phyloP scores from a whole-genome alignment of 2,797 vertebrate genomes.

The Parambassis ranga region DNA sequence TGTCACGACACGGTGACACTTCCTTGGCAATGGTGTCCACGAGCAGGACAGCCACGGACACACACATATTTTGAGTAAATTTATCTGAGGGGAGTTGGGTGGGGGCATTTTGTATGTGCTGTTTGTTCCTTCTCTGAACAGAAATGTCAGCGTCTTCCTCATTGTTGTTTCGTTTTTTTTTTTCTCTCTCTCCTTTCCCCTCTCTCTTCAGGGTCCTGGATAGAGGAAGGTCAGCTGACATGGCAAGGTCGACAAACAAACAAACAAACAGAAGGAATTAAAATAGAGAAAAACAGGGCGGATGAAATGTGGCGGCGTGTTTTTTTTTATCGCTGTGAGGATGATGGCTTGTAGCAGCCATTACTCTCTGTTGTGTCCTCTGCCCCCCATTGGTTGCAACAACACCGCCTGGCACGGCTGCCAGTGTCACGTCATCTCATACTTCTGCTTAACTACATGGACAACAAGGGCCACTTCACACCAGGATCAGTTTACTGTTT shows the following conservation, averaged over 20 bases:
- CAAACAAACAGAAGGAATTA: slow-evolving; percentile 79
- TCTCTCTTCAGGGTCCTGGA: slow-evolving; percentile 66
- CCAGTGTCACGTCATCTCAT: slow-evolving; percentile 69
- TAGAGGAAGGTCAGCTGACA: slow-evolving; percentile 80
- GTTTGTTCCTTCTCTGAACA: slow-evolving; percentile 67
- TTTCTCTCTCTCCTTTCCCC: background rate
- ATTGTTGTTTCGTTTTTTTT: slow-evolving; percentile 26
- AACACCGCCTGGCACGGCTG: slow-evolving; percentile 70
- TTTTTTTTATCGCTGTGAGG: slow-evolving; percentile 49
- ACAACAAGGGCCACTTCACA: slow-evolving; percentile 59
- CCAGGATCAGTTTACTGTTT: slow-evolving; percentile 24
- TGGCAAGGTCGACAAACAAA: slow-evolving; percentile 82
- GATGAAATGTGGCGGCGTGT: slow-evolving; percentile 59
- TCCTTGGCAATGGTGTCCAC: slow-evolving; percentile 75
- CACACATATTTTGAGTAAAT: slow-evolving; percentile 73
- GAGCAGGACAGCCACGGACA: slow-evolving; percentile 66
- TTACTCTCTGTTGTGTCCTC: slow-evolving; percentile 75
- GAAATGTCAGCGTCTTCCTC: slow-evolving; percentile 69
- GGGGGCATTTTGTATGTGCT: slow-evolving; percentile 53
- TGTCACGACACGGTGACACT: slow-evolving; percentile 79
- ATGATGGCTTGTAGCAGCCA: slow-evolving; percentile 70
- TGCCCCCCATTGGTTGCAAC: slow-evolving; percentile 76
- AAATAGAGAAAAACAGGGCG: slow-evolving; percentile 72
- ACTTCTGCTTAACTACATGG: slow-evolving; percentile 57
- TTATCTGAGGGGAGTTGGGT: slow-evolving; percentile 54